Conservation (phyloP, 2,113 vertebrate genomes). For the Podiceps cristatus region DNA sequence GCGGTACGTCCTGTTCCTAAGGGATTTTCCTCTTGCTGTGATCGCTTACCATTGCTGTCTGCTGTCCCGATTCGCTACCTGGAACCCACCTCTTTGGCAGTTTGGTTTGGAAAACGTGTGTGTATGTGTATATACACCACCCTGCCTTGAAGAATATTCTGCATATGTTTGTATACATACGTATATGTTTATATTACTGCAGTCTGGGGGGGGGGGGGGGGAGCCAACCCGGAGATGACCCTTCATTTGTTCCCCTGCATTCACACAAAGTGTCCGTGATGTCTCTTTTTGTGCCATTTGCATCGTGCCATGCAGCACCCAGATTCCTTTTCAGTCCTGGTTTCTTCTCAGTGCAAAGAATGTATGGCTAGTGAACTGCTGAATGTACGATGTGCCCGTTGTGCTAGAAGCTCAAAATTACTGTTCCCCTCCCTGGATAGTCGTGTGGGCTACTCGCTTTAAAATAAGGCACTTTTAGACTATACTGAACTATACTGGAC, state of each 20-base stretch:
- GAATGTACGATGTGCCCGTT: background rate
- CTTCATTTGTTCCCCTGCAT: background rate
- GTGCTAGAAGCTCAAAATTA: background rate
- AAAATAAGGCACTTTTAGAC: conserved; percentile 12
- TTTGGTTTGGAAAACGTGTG: background rate
- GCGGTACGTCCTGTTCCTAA: background rate
- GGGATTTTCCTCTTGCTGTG: background rate
- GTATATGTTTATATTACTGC: background rate
- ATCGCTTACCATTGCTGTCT: background rate
- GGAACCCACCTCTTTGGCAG: background rate
- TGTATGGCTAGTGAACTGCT: conserved; percentile 23
- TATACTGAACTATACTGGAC: background rate
- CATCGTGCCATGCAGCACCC: background rate
- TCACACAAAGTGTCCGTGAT: background rate
- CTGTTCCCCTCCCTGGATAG: background rate
- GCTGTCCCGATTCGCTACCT: background rate
- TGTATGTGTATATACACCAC: background rate
- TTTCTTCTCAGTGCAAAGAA: conserved; percentile 43
- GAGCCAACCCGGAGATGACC: background rate
- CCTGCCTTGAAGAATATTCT: background rate
- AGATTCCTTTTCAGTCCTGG: background rate
- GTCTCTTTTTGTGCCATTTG: background rate
- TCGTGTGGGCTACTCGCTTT: background rate
- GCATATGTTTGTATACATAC: background rate
- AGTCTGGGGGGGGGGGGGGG: background rate